Evolutionary conservation across 30 jellyfish, hydroid and myxozoan species (phyloP), one percentile per base, ranked within the genome.

Genomic region (Aurelia aurita complex sp. Pacific): DNA sequence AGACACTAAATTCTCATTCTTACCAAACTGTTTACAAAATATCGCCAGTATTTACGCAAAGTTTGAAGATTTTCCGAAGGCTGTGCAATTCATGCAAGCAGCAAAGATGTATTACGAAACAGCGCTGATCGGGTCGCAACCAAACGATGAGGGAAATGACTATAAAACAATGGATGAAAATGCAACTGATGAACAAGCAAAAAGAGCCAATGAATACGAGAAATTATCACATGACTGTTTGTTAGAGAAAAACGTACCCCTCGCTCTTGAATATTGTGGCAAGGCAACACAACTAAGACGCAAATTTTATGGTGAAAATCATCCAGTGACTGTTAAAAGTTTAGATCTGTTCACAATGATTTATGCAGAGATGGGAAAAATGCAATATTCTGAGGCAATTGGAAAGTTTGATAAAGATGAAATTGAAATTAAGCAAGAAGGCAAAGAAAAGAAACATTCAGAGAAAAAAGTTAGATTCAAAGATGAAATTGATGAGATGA

Each of bases 341-440:
- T 64, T 93, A 69, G 97, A 93, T 79, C 55, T 93, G 87, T 83
- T 93, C 67, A 88, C 98, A 74, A 67, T 83, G 90, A 88, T 93
- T 54, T 93, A 93, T 82, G 98, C 98, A 8, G 98, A 88, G 46
- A 83, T 93, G 97, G 98, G 98, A 18, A 93, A 93, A 64, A 29
- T 81, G 70, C 98, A 93, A 71, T 93, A 93, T 70, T 76, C 96
- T 34, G 97, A 88, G 19, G 98, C 98, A 0, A 71, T 93, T 46
- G 78, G 66, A 14, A 91, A 91, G 40, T 66, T 81, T 43, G 95
- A 87, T 4, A 85, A 83, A 12, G 77, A 36, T 8, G 2, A 63
- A 52, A 43, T 42, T 69, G 83, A 51, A 0, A 77, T 33, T 54
- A 34, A 29, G 69, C 85, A 59, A 71, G 70, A 60, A 62, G 10